A percentile compares a stretch with the other conserved stretches of the same genome.
These are phyloP conservation scores for Brachionichthys hirsutus DNA, from an alignment of 2,113 vertebrate genomes.

Conservation along the genomic window DNA sequence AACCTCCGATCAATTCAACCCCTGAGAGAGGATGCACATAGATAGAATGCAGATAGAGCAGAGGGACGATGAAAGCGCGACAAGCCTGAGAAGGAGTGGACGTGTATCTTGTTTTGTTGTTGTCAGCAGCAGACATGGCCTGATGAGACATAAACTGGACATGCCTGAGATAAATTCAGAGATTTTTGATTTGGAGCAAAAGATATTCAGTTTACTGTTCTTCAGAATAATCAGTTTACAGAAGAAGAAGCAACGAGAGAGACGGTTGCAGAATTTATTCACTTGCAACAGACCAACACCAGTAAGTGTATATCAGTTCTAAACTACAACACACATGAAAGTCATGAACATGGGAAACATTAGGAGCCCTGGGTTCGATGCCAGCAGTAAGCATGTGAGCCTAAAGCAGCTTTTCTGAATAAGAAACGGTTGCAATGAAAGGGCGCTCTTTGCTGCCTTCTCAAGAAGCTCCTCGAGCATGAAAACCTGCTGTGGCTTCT, in stretches of 20 bases:
- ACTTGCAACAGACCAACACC: background rate
- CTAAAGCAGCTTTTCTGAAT: no score
- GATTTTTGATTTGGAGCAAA: slow-evolving; percentile 23
- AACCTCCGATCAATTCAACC: background rate
- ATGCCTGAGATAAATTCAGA: slow-evolving; percentile 17
- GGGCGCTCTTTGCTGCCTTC: no score
- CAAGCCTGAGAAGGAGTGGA: slow-evolving; percentile 32
- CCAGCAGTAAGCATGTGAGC: no score
- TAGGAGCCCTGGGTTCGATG: no score
- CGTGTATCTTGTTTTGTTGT: slow-evolving; percentile 57
- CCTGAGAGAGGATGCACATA: slow-evolving; percentile 23
- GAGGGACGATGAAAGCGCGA: slow-evolving; percentile 2
- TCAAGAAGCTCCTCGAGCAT: background rate
- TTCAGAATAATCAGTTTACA: slow-evolving; percentile 29
- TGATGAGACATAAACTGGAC: slow-evolving; percentile 31
- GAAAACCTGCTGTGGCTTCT: background rate
- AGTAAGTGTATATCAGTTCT: no score
- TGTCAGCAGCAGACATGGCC: slow-evolving; percentile 48
- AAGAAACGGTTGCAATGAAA: no score
- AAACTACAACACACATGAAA: no score
- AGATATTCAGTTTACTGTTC: slow-evolving; percentile 8
- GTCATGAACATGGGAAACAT: no score
- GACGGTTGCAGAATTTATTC: background rate
- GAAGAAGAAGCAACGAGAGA: background rate
- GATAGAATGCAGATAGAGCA: slow-evolving; percentile 10